Evolutionary conservation across 2,888 invertebrate species (phyloP).

Genomic region (Himalopsyche japonica): DNA sequence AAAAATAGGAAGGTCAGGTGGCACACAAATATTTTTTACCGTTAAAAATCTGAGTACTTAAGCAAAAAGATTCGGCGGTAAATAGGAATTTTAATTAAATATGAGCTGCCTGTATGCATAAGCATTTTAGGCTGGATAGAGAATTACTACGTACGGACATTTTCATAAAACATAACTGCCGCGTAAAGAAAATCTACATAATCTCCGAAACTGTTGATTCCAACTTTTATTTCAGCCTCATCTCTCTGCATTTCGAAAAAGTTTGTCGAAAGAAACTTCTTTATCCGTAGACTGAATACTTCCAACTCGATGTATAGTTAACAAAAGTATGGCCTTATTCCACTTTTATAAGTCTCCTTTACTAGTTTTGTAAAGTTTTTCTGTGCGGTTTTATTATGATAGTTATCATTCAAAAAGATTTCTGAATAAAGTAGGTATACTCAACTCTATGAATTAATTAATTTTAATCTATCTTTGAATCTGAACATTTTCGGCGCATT

Average conservation of each 20-base stretch:
- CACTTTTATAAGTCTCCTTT: not conserved
- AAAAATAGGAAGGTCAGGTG: no score
- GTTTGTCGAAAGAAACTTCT: not conserved
- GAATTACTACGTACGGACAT: not conserved
- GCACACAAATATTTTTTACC: not conserved
- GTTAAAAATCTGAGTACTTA: not conserved
- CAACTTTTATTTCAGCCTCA: not conserved
- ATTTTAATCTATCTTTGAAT: no score
- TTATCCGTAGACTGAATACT: not conserved
- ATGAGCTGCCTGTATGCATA: not conserved
- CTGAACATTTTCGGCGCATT: no score
- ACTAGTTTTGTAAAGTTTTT: not conserved
- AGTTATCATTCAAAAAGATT: not conserved
- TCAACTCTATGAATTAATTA: no score
- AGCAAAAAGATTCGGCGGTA: not conserved
- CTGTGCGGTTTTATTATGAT: not conserved
- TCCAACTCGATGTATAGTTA: not conserved
- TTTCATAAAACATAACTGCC: not conserved
- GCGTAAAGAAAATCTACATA: not conserved
- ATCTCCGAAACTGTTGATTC: not conserved
- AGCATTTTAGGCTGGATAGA: not conserved
- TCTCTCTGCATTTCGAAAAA: not conserved
- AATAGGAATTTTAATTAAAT: not conserved
- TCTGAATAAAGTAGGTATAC: no score
- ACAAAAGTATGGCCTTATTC: not conserved